Conservation (phyloP, 2,888 invertebrate species). For the Gymnoscelis rufifasciata region DNA sequence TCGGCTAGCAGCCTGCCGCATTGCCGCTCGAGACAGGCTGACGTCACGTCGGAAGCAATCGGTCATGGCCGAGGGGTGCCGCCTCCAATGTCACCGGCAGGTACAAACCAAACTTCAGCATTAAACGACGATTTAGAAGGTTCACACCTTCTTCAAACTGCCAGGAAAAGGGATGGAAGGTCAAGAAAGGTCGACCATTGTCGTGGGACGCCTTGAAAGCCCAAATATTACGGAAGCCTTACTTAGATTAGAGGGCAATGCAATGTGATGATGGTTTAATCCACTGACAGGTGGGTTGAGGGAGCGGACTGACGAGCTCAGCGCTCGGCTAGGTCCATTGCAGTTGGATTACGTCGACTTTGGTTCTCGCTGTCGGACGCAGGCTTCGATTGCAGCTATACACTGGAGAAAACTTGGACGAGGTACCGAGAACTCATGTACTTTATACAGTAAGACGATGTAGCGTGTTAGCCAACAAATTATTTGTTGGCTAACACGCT, state of each 20-base stretch:
- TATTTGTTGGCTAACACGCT: too few species aligned
- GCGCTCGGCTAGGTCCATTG: too few species aligned
- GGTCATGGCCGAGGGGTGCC: not conserved
- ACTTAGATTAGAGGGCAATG: not conserved
- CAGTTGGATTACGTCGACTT: not conserved
- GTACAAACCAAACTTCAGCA: not conserved
- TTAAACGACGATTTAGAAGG: not conserved
- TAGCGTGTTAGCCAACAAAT: too few species aligned
- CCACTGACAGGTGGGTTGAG: not conserved
- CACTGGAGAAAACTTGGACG: not conserved
- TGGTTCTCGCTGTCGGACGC: conserved; percentile 2
- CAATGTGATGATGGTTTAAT: not conserved
- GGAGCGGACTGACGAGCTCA: too few species aligned
- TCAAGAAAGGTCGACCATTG: conserved; percentile 1
- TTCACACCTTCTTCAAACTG: not conserved
- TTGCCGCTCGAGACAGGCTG: conserved; percentile 14
- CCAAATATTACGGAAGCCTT: not conserved
- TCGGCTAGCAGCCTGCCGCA: conserved; percentile 14
- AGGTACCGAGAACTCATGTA: too few species aligned
- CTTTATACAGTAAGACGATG: too few species aligned
- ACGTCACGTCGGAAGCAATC: conserved; percentile 7
- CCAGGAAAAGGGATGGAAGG: not conserved
- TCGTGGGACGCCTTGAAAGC: not conserved
- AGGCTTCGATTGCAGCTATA: conserved; percentile 3
- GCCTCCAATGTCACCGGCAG: too few species aligned